Percentiles rank a stretch among this genome's conserved stretches.
Evolutionary conservation across 2,888 invertebrate species (phyloP).

Genomic region (Eupithecia dodoneata): DNA sequence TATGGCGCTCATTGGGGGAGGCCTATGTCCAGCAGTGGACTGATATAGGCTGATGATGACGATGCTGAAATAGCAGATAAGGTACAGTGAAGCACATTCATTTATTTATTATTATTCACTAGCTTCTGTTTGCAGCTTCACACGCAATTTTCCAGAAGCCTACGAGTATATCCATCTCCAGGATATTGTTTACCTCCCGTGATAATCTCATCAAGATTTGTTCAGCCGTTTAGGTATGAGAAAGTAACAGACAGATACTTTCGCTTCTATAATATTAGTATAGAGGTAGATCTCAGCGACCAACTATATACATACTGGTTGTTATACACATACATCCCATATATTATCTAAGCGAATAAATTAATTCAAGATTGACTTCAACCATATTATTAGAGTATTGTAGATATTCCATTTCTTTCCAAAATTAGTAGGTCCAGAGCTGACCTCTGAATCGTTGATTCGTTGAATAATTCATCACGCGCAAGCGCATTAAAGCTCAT

Average conservation of each 20-base stretch:
- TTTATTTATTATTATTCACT: not conserved
- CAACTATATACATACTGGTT: not conserved
- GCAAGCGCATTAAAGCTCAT: slow-evolving; percentile 60
- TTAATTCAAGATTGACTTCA: not conserved
- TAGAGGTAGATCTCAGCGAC: not conserved
- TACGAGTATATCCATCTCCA: too few relatives aligned
- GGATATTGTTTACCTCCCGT: too few relatives aligned
- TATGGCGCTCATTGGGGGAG: too few relatives aligned
- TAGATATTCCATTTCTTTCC: slow-evolving; percentile 13
- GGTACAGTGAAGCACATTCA: not conserved
- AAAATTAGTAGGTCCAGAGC: slow-evolving; percentile 31
- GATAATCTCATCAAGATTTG: too few relatives aligned
- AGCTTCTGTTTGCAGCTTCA: too few relatives aligned
- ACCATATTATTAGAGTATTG: slow-evolving; percentile 6
- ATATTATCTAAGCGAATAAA: not conserved
- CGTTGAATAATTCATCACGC: slow-evolving; percentile 60
- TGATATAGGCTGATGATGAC: too few relatives aligned
- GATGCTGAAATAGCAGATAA: not conserved
- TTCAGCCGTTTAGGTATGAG: too few relatives aligned
- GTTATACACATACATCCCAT: not conserved
- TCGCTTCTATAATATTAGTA: too few relatives aligned
- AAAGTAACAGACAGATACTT: too few relatives aligned
- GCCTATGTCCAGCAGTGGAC: too few relatives aligned
- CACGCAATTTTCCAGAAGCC: too few relatives aligned
- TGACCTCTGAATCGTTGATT: slow-evolving; percentile 13